These are phyloP conservation scores for Drosophila repletoides DNA, from an alignment of 1,140 invertebrate species.

Conservation along the genomic window DNA sequence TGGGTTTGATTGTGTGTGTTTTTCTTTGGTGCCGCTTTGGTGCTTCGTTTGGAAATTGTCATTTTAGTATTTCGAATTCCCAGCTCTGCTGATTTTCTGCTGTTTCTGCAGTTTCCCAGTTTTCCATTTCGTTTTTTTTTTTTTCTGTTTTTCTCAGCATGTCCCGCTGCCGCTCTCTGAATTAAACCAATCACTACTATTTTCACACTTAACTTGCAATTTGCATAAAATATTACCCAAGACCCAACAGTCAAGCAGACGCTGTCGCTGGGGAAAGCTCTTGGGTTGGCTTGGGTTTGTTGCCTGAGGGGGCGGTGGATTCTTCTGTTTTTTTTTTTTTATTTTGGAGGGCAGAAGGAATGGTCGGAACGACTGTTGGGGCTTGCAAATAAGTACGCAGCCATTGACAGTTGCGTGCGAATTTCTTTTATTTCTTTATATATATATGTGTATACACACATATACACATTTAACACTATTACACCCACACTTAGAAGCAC, in stretches of 20 bases:
- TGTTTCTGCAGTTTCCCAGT: conserved; percentile 66
- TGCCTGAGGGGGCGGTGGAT: not conserved
- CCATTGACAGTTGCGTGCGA: conserved; percentile 77
- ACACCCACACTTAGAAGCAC: conserved; percentile 11
- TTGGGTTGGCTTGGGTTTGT: not conserved
- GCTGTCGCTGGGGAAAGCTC: conserved; percentile 33
- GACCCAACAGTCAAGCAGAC: conserved; percentile 75
- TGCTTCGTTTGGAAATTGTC: conserved; percentile 73
- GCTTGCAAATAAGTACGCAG: conserved; percentile 66
- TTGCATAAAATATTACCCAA: conserved; percentile 81
- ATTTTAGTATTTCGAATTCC: conserved; percentile 72
- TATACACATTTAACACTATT: conserved; percentile 37
- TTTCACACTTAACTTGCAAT: conserved; percentile 81
- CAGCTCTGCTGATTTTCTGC: conserved; percentile 74
- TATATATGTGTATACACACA: not conserved
- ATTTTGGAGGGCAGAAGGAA: not conserved
- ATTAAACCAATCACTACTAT: conserved; percentile 81
- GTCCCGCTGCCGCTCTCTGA: conserved; percentile 40
- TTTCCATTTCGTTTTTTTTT: conserved; percentile 35
- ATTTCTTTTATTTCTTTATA: conserved; percentile 75
- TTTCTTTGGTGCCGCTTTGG: conserved; percentile 54
- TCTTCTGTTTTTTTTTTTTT: no score
- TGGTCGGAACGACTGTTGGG: conserved; percentile 28
- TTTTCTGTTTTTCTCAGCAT: not conserved
- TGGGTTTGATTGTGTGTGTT: conserved; percentile 36